Conservation (phyloP, 2,113 vertebrate genomes). For the Marcusenius ussheri region DNA sequence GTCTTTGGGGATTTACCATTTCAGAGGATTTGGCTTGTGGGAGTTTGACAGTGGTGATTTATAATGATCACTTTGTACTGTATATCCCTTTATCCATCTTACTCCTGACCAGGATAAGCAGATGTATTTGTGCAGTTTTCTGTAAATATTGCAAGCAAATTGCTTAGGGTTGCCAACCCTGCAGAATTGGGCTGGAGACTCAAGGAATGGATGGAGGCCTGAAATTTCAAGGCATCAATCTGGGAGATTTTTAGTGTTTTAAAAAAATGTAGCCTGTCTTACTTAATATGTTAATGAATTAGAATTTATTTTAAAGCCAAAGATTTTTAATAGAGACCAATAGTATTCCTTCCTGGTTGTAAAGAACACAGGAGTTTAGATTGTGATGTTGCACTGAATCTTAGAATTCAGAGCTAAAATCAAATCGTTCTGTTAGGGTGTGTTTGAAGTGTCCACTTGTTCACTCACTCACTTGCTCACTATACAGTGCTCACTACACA, state of each 20-base stretch:
- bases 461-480: background rate
- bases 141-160: background rate
- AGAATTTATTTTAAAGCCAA: background rate
- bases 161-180: background rate
- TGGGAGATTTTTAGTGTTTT: too few species aligned
- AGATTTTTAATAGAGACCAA: too few species aligned
- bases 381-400: too few species aligned
- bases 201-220: background rate
- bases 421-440: too few species aligned
- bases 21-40: background rate
- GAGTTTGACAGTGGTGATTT: background rate
- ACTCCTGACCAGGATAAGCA: background rate
- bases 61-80: background rate
- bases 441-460: too few species aligned
- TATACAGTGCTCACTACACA: background rate
- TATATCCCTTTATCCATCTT: background rate
- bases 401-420: too few species aligned
- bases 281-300: background rate
- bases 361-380: too few species aligned
- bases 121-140: background rate
- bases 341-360: too few species aligned
- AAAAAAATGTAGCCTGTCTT: too few species aligned
- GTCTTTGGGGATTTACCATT: background rate
- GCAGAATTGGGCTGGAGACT: background rate
- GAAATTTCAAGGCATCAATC: background rate